These are phyloP conservation scores for Pagrus major DNA, from an alignment of 2,113 vertebrate genomes.

Conservation along the genomic window DNA sequence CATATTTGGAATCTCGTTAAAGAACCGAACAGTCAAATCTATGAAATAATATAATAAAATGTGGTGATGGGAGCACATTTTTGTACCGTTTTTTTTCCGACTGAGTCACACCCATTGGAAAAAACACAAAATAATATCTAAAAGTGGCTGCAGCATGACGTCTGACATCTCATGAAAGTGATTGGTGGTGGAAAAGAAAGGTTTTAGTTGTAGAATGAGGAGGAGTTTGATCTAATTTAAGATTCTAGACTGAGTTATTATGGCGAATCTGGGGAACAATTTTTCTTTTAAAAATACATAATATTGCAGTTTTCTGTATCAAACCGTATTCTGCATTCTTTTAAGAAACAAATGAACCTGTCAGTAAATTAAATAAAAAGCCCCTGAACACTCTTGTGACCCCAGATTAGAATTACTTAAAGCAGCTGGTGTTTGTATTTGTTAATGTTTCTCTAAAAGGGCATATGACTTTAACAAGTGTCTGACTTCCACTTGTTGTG, in stretches of 20 bases:
- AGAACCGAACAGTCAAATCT: conserved; percentile 14
- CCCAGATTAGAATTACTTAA: conserved; percentile 19
- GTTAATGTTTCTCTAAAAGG: not conserved
- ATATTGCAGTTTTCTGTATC: not conserved
- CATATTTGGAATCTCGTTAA: not conserved
- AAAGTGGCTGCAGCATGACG: conserved; percentile 20
- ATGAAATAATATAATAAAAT: conserved; percentile 6
- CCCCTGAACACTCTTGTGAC: not conserved
- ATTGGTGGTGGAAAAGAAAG: not conserved
- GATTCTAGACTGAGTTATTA: not conserved
- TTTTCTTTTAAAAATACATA: not conserved
- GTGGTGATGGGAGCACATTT: not conserved
- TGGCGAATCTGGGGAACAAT: not conserved
- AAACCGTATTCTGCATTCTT: not conserved
- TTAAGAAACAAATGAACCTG: conserved; percentile 1
- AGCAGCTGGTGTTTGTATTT: not conserved
- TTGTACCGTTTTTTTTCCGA: conserved; percentile 11
- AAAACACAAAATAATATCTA: conserved; percentile 11
- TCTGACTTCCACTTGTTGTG: conserved; percentile 16
- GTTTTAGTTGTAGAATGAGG: not conserved
- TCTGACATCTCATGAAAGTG: not conserved
- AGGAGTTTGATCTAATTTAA: not conserved
- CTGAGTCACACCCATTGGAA: conserved; percentile 7
- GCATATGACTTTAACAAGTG: conserved; percentile 13
- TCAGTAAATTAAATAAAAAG: conserved; percentile 2